A percentile compares a stretch with the other conserved stretches of the same genome.
These are phyloP conservation scores for Ciona savignyi DNA, from an alignment of 23 tunicate genomes.

Conservation along the genomic window DNA sequence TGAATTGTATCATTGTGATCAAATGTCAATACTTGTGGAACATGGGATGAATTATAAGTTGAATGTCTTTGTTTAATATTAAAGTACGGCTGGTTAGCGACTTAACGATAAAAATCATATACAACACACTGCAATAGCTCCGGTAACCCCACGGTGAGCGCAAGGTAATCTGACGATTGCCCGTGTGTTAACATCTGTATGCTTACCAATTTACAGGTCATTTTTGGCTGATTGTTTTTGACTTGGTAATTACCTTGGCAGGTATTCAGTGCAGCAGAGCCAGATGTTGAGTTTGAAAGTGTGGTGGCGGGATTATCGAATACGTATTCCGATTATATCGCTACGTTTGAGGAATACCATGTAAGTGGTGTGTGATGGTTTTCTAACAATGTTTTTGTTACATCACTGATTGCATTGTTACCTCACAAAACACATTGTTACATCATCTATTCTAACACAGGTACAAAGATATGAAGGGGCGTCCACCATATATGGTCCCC, in stretches of 20 bases:
- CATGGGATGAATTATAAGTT: no score
- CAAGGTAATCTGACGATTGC: no score
- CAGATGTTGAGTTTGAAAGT: constrained; percentile 37
- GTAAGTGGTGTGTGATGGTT: constrained; percentile 24
- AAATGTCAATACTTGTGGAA: no score
- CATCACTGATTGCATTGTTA: background rate
- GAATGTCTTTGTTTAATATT: no score
- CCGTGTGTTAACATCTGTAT: no score
- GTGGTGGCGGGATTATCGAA: constrained; percentile 75
- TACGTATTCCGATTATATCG: constrained; percentile 83
- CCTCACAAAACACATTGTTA: background rate
- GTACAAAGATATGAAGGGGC: constrained; percentile 93
- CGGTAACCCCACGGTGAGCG: no score
- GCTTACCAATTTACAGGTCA: no score
- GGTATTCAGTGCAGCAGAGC: constrained; percentile 10
- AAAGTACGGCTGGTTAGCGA: no score
- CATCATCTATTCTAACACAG: constrained; percentile 11
- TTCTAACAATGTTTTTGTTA: no score
- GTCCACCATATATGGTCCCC: constrained; percentile 80
- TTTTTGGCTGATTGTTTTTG: background rate
- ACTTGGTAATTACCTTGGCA: background rate
- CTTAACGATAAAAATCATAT: no score
- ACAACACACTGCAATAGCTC: no score
- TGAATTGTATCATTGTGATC: no score
- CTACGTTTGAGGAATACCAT: constrained; percentile 85